Evolutionary conservation across 2,888 invertebrate genomes (phyloP), one percentile per base, ranked within the genome.

Genomic region (Limnephilus rhombicus): DNA sequence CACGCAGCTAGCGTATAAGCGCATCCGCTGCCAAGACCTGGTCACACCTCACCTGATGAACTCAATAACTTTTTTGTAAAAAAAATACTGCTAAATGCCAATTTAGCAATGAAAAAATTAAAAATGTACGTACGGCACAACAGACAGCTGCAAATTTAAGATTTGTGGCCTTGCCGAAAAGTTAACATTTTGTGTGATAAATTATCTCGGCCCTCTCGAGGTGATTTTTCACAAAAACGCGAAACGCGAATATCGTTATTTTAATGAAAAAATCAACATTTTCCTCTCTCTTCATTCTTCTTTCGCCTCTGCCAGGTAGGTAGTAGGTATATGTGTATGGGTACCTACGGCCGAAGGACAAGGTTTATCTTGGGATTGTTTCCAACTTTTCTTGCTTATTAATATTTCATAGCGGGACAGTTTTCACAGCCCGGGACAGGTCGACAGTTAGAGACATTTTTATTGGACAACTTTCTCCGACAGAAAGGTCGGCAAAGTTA

Each of bases 371-470:
- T 68, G 24, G 68, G 24, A 68, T 68, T 68, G 68, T 68, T 68
- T 68, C 68, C 68, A 68, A 68, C 68, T 68, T 68, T 68, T 68
- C 68, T 68, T 68, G 68, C 68, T 68, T 68, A 68, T 68, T 68
- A 68, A 68, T 68, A 68, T 68, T 68, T 68, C 68, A 68, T 18
- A n/a, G 68, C n/a, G 68, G 68, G 68, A 68, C 68, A 68, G 68
- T 68, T 68, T 68, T 68, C 68, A 68, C 68, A 68, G 68, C 24
- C 68, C 68, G 68, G 68, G 68, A 68, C 68, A 68, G 68, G 68
- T 68, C 68, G 68, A 68, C 68, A 68, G 68, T 68, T 68, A 68
- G 68, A 68, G 68, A 68, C 68, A 68, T 24, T 68, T 68, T 68
- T 68, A 68, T 68, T 68, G 68, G 68, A 9, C 68, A 68, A 68